Evolutionary conservation across 1,140 invertebrate species (phyloP), one percentile per base, ranked within the genome.

Genomic region (Bradynema listronoti): DNA sequence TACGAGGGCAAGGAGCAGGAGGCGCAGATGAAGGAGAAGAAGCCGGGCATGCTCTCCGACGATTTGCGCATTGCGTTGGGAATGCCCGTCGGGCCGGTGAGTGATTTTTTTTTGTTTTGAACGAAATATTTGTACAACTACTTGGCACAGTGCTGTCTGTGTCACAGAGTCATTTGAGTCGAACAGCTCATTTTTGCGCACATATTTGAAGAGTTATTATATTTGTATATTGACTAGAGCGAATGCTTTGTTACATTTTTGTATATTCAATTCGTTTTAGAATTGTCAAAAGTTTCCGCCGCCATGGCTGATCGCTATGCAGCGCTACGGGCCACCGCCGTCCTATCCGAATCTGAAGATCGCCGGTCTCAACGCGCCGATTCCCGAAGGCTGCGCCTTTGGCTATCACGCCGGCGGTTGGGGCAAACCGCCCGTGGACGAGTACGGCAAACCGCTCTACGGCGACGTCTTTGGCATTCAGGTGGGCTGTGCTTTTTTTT

Each of bases 1-100:
- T 99, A 98, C 80, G 95, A 99, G 81, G 95, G 95, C n/a, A 99
- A 99, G 80, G 95, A 99, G 80, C 95, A 95, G 81, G 95, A 99
- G 80, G 97, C 93, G 0, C 84, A 91, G 39, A 82, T 99, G 34
- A 90, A 91, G 69, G 94, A 97, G 75, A 98, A 99, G 80, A 99
- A 99, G 79, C 95, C 94, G 0, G 95, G 95, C 0, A 91, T 96
- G 78, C 80, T 99, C 5, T 89, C 89, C 7, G 92, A 96, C 77
- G 94, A 98, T 73, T 78, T 99, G 56, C 83, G 93, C 55, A 94
- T 91, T 22, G 91, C 95, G 4, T 81, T 99, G 14, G 95, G 95
- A 49, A 98, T 99, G 94, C 95, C 95, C 0, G 87, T 96, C 41
- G 95, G 95, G 2, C 88, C 88, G 77, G 86, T 84, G 71, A 77